Base-by-base conservation (phyloP, 92 coral and sea anemone species). In the Diadumene lineata region DNA sequence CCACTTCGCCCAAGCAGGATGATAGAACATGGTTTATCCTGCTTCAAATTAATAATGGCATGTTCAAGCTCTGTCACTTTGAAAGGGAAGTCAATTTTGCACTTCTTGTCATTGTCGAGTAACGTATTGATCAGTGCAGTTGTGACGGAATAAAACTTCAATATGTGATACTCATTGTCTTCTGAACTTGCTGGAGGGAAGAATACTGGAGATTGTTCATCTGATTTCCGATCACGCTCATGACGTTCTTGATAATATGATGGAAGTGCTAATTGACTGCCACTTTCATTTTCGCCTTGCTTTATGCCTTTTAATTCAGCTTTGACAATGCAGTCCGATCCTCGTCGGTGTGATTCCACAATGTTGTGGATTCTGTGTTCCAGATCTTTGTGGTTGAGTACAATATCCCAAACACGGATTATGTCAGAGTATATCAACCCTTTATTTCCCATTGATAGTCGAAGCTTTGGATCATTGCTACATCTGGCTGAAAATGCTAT, bases 1-100 rank as follows among this genome's bases (percentile, higher is more conserved):
- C 98, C 98, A 79, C 98, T 94, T 43, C 98, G 90, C 24, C 98
- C 98, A 32, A 94, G 90, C 30, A 94, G 84, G 31, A 94, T 92
- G 18, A 94, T 69, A 51, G 98, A 82, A 33, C 85, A 34, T 13
- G 92, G 74, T 34, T 89, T 89, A 30, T 79, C 32, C 15, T 92
- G 97, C 50, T 81, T 77, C 66, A 94, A 78, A 68, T 91, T 94
- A 53, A 94, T 92, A 74, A 94, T 87, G n/a, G 91, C 92, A 71
- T 94, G 92, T 64, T 94, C 98, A 23, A 82, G 92, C 82, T 94
- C 98, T 13, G 98, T 91, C 25, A 91, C 92, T 67, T 86, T 86
- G 74, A 94, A 94, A 43, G 98, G 98, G 69, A 94, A 94, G 60
- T 94, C 97, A 17, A 91, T 79, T 34, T 66, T 88, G 0, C 55